phyloP scores from a whole-genome alignment of 2,113 vertebrate species.

The Ciconia stormi region DNA sequence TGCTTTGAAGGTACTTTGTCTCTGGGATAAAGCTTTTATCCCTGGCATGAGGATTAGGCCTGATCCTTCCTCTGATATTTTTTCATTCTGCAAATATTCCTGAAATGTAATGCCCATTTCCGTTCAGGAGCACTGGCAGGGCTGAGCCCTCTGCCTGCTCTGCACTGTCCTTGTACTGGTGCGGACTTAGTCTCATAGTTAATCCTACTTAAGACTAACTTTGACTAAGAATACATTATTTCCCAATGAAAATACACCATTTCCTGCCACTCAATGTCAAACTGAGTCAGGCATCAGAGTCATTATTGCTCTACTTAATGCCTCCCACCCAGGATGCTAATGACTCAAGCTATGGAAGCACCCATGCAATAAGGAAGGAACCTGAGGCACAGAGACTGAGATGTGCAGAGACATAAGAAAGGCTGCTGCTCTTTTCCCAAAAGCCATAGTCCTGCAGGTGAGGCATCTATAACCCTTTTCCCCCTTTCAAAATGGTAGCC shows the following conservation, averaged over 20 bases:
- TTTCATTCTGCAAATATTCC: neutral
- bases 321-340: conserved; percentile 37
- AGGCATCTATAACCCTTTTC: neutral
- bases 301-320: conserved; percentile 35
- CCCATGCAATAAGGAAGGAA: neutral
- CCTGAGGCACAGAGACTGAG: neutral
- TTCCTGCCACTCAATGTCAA: neutral
- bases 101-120: neutral
- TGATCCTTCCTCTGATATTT: neutral
- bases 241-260: neutral
- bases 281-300: conserved; percentile 39
- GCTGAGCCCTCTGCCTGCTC: neutral
- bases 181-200: fast-evolving
- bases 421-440: neutral
- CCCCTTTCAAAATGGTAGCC: neutral
- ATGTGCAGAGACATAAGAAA: neutral
- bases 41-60: neutral
- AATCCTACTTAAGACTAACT: neutral
- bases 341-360: neutral
- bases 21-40: neutral
- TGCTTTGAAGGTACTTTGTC: neutral
- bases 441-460: neutral
- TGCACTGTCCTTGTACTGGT: neutral
- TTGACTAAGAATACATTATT: neutral
- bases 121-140: neutral